Evolutionary conservation across 2,888 invertebrate species (phyloP), one percentile per base, ranked within the genome.

Genomic region (Synergus gifuensis): DNA sequence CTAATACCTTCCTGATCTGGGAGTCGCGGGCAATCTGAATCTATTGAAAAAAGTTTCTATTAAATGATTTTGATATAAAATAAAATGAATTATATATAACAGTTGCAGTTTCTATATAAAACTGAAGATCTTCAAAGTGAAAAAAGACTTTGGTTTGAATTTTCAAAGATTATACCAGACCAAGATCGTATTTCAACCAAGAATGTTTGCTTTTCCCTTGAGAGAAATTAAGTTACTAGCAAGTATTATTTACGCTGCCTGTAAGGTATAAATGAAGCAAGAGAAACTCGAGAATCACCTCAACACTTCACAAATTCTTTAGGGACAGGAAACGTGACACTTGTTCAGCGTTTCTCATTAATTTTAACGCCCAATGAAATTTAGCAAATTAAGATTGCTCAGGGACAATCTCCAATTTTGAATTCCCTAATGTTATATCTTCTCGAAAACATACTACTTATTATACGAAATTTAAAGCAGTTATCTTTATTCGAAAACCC

Each of bases 11-110:
- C 93, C 46, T 94, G 92, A 0, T 93, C 86, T 0, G 97, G 96
- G 73, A 97, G 91, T 60, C 97, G 93, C 0, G 97, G 96, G 89
- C 97, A 97, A 88, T 97, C 96, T 0, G 95, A 93, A 89, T 96
- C 97, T 94, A 40, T 60, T 66, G 40, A 81, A 40, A 84, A 80
- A 88, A 28, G 22, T 28, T 28, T 28, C 22, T 28, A 3, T 28
- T 28, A 3, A 28, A 28, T 22, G 16, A 64, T 49, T 77, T 28
- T 64, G 2, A 22, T 42, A 77, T 62, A 11, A 42, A 18, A 18
- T 77, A 77, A 40, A 28, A 18, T 54, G n/a, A 14, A 14, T 67
- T 40, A 42, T 11, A 67, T 40, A 42, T 11, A 67, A 11, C n/a
- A 28, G n/a, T 22, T 36, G 4, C 9, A n/a, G 8, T 5, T 66